phyloP scores from a whole-genome alignment of 2,888 invertebrate genomes.

The Lasioglossum morio region DNA sequence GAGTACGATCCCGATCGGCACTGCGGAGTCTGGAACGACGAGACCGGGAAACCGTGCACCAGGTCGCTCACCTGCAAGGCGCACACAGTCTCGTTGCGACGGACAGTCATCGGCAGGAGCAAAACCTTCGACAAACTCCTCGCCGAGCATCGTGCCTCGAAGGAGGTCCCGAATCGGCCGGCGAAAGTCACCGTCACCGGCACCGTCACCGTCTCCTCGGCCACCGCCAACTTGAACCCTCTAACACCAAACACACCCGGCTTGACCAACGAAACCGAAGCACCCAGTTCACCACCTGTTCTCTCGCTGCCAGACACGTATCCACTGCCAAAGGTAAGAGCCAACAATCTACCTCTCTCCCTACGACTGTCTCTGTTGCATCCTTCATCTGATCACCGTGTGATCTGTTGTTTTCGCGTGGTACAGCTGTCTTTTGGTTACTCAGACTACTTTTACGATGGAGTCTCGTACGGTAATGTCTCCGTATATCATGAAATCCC shows the following conservation, averaged over 20 bases:
- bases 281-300: slow-evolving; percentile 85
- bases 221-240: slow-evolving; percentile 74
- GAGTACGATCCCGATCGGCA: slow-evolving; percentile 94
- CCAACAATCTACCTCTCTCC: not conserved
- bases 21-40: slow-evolving; percentile 91
- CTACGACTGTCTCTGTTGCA: not conserved
- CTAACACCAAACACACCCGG: slow-evolving; percentile 83
- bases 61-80: slow-evolving; percentile 91
- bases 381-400: not conserved
- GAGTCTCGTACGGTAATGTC: not conserved
- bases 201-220: slow-evolving; percentile 74
- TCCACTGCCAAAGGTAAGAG: slow-evolving; percentile 83
- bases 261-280: slow-evolving; percentile 87
- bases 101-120: slow-evolving; percentile 89
- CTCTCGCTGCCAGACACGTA: slow-evolving; percentile 83
- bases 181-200: slow-evolving; percentile 75
- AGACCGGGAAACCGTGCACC: slow-evolving; percentile 90
- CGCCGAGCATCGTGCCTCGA: slow-evolving; percentile 90
- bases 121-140: slow-evolving; percentile 91
- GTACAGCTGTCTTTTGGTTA: not conserved
- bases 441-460: not conserved
- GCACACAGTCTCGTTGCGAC: slow-evolving; percentile 89
- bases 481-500: not conserved
- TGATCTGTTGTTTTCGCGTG: not conserved
- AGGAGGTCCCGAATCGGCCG: slow-evolving; percentile 85